Percentiles rank a stretch among this genome's conserved stretches.
Evolutionary conservation across 2,888 invertebrate genomes (phyloP).

Genomic region (Ophioninae sp.): DNA sequence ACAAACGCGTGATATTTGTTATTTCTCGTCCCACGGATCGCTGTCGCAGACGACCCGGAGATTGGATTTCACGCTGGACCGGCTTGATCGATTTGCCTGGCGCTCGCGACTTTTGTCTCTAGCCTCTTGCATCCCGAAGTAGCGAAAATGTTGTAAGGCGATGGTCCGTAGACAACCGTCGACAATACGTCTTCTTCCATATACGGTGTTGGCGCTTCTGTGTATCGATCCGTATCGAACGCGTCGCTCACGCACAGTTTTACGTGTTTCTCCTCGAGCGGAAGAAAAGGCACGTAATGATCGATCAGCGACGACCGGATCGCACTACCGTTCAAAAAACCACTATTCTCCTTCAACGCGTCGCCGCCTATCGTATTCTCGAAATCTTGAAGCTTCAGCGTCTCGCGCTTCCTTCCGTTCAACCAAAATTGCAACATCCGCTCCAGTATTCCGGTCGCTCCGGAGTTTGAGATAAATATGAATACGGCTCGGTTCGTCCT

Average conservation of each 20-base stretch:
- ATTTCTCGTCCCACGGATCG: neutral
- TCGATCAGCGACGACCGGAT: conserved; percentile 94
- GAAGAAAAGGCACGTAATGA: conserved; percentile 96
- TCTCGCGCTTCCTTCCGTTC: conserved; percentile 84
- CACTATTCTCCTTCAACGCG: conserved; percentile 89
- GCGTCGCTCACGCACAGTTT: conserved; percentile 88
- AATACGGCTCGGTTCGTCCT: conserved; percentile 87
- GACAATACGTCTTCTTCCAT: conserved; percentile 83
- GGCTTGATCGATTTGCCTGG: conserved; percentile 35
- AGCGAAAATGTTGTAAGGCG: conserved; percentile 88
- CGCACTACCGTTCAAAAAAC: conserved; percentile 90
- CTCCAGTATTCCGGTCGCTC: conserved; percentile 87
- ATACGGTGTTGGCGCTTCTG: conserved; percentile 60
- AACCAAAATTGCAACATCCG: conserved; percentile 84
- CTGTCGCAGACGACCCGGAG: neutral
- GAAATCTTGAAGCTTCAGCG: conserved; percentile 87
- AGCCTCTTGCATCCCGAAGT: conserved; percentile 95
- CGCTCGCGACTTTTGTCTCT: conserved; percentile 87
- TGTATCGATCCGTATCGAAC: conserved; percentile 78
- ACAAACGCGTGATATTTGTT: neutral
- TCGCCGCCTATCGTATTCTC: conserved; percentile 86
- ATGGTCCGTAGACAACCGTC: conserved; percentile 88
- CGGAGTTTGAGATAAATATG: conserved; percentile 95
- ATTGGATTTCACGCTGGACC: neutral
- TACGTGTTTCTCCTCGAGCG: conserved; percentile 93